Conservation (phyloP, 1,140 invertebrate species). For the Anoplolepis gracilipes region DNA sequence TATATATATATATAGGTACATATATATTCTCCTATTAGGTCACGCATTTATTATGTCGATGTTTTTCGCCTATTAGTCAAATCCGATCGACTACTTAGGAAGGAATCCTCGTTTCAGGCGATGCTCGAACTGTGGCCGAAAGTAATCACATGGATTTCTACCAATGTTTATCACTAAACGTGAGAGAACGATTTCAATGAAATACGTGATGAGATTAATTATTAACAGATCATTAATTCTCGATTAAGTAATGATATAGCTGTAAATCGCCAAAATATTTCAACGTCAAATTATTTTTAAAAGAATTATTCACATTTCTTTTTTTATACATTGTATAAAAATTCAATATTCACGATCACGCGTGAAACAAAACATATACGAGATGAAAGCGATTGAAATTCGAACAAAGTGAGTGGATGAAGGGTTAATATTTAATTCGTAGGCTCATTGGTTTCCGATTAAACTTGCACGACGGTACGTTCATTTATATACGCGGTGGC, state of each 20-base stretch:
- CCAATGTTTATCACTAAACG: neutral
- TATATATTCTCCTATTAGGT: constrained; percentile 42
- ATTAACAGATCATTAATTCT: neutral
- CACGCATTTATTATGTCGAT: constrained; percentile 59
- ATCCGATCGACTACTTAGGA: constrained; percentile 53
- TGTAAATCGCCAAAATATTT: neutral
- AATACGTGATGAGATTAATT: neutral
- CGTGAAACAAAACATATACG: neutral
- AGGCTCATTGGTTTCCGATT: constrained; percentile 52
- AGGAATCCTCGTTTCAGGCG: constrained; percentile 24
- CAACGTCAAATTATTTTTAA: neutral
- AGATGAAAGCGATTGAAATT: neutral
- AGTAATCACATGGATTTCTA: neutral
- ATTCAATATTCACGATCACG: neutral
- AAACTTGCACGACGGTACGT: neutral
- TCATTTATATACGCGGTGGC: constrained; percentile 25
- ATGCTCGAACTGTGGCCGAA: constrained; percentile 64
- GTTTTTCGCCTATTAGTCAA: constrained; percentile 65
- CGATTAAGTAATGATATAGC: neutral
- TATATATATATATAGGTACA: neutral
- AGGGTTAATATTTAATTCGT: constrained; percentile 49
- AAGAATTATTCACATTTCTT: neutral
- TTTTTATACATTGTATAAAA: neutral
- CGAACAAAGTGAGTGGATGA: neutral
- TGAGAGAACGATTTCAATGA: neutral